A percentile compares a stretch with the other conserved stretches of the same genome.
Evolutionary conservation across 2,113 vertebrate genomes (phyloP).

Genomic region (Empidonax traillii): DNA sequence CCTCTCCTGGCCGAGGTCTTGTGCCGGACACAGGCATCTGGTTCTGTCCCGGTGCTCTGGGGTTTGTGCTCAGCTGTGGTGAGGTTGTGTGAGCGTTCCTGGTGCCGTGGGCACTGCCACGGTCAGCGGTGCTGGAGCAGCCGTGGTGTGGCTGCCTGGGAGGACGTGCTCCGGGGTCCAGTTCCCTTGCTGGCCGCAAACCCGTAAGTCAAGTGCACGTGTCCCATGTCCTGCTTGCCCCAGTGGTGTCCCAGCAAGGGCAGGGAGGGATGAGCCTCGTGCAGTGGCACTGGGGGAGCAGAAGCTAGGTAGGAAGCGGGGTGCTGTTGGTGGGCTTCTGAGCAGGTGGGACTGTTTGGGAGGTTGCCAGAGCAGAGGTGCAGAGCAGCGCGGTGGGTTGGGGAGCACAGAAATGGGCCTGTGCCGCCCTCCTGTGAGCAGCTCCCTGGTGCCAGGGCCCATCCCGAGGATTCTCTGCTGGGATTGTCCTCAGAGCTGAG

Average conservation of each 20-base stretch:
- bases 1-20: not conserved
- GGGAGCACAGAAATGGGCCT: not conserved
- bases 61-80: not conserved
- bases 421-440: fast-evolving
- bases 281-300: fast-evolving
- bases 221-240: fast-evolving
- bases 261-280: fast-evolving
- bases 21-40: not conserved
- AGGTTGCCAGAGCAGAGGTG: fast-evolving
- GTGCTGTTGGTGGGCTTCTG: not conserved
- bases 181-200: not conserved
- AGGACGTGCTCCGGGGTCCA: not conserved
- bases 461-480: fast-evolving
- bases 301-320: not conserved
- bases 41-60: fast-evolving
- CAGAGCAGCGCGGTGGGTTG: fast-evolving
- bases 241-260: too few species aligned
- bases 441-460: not conserved
- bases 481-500: not conserved
- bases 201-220: fast-evolving
- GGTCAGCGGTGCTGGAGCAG: fast-evolving
- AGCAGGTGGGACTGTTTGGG: not conserved
- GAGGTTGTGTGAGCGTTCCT: fast-evolving
- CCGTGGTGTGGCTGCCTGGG: not conserved
- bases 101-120: fast-evolving